phyloP scores from a whole-genome alignment of 2,113 vertebrate species.

The Malurus elegans region DNA sequence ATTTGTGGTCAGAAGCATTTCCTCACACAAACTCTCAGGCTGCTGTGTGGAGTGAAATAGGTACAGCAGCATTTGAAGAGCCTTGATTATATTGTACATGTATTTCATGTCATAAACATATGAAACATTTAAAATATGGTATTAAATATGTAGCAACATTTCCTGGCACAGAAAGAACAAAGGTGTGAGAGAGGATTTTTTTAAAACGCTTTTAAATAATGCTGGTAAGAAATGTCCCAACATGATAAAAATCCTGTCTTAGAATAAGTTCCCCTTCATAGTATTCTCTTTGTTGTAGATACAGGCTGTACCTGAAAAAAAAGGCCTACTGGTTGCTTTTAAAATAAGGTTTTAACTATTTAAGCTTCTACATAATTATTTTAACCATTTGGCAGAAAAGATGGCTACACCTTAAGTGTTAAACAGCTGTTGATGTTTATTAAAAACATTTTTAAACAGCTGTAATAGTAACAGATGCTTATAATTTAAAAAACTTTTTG shows the following conservation, averaged over 20 bases:
- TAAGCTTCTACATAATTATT: neutral
- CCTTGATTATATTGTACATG: constrained; percentile 52
- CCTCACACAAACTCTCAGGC: neutral
- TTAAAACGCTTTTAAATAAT: constrained; percentile 69
- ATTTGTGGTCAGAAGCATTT: neutral
- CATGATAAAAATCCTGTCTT: constrained; percentile 49
- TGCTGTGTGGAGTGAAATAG: neutral
- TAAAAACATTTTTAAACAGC: neutral
- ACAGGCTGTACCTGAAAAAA: neutral
- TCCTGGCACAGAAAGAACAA: constrained; percentile 59
- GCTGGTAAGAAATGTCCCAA: constrained; percentile 62
- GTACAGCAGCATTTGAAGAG: neutral
- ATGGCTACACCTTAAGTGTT: neutral
- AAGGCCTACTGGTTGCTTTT: neutral
- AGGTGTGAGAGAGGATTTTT: constrained; percentile 39
- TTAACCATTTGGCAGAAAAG: neutral
- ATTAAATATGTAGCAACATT: constrained; percentile 67
- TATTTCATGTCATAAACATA: constrained; percentile 72
- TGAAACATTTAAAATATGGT: constrained; percentile 68
- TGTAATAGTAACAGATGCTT: neutral
- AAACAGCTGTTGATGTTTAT: neutral
- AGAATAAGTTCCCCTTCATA: constrained; percentile 5
- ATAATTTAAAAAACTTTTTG: neutral
- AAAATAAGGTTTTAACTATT: neutral
- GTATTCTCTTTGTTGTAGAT: constrained; percentile 63